phyloP scores from a whole-genome alignment of 2,797 vertebrate species.

The Cirrhinus molitorella region DNA sequence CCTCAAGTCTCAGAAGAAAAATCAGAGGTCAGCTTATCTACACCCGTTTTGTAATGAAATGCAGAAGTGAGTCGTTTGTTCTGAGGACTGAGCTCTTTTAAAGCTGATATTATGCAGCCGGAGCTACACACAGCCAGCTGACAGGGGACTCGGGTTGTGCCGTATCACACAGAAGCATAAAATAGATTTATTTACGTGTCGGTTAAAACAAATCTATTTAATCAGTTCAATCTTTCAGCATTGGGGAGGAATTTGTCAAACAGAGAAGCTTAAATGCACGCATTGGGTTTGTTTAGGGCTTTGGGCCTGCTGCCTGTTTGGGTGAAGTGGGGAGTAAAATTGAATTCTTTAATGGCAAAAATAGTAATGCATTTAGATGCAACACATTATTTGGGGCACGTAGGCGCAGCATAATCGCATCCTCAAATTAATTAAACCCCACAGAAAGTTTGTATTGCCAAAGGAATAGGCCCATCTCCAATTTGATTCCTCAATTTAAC shows the following conservation, averaged over 20 bases:
- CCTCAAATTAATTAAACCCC: slow-evolving; percentile 62
- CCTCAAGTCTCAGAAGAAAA: slow-evolving; percentile 15
- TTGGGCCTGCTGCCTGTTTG: slow-evolving; percentile 40
- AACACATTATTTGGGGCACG: slow-evolving; percentile 42
- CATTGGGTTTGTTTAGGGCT: slow-evolving; percentile 43
- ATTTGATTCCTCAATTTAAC: slow-evolving; percentile 54
- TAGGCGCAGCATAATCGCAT: slow-evolving; percentile 52
- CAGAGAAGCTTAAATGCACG: slow-evolving; percentile 45
- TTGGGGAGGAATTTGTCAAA: slow-evolving; percentile 49
- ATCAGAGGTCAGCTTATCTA: slow-evolving; percentile 40
- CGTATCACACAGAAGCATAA: slow-evolving; percentile 43
- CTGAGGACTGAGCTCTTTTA: slow-evolving; percentile 26
- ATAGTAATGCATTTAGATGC: slow-evolving; percentile 59
- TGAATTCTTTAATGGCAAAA: slow-evolving; percentile 59
- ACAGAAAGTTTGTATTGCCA: slow-evolving; percentile 56
- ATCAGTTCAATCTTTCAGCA: slow-evolving; percentile 57
- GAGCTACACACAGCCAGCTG: not conserved
- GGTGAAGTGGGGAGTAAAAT: slow-evolving; percentile 61
- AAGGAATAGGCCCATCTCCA: slow-evolving; percentile 54
- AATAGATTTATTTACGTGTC: slow-evolving; percentile 61
- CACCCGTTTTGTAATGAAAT: slow-evolving; percentile 35
- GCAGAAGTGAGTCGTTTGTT: slow-evolving; percentile 34
- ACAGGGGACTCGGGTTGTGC: slow-evolving; percentile 32
- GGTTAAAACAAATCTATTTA: slow-evolving; percentile 62
- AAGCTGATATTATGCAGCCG: slow-evolving; percentile 41